These are phyloP conservation scores for Lottia scabra DNA, from an alignment of 2,888 invertebrate genomes.

Conservation along the genomic window DNA sequence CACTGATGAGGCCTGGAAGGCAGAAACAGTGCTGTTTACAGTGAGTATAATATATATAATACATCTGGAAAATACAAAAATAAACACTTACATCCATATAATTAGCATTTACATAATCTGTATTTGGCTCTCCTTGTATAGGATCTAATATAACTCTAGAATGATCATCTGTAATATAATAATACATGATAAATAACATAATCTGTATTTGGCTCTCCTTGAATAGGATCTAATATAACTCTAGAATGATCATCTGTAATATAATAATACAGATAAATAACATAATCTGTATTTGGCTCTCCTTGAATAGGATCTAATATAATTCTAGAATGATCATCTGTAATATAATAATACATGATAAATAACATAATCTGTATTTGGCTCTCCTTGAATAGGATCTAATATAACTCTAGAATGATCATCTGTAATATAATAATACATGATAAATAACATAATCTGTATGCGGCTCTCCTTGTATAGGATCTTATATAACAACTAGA, in stretches of 20 bases:
- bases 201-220: conserved; percentile 55
- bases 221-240: conserved; percentile 51
- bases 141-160: conserved; percentile 58
- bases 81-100: conserved; percentile 58
- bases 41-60: no score
- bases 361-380: conserved; percentile 57
- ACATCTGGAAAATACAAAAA: neutral
- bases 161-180: conserved; percentile 55
- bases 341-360: conserved; percentile 2
- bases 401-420: conserved; percentile 61
- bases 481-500: conserved; percentile 58
- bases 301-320: conserved; percentile 49
- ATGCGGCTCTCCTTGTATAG: conserved; percentile 48
- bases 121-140: conserved; percentile 50
- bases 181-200: conserved; percentile 45
- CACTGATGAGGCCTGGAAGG: no score
- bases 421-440: conserved; percentile 41
- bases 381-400: conserved; percentile 51
- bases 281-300: conserved; percentile 58
- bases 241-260: conserved; percentile 62
- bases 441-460: conserved; percentile 54
- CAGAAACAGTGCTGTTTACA: no score
- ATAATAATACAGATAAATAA: conserved; percentile 27
- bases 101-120: conserved; percentile 63
- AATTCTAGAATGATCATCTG: conserved; percentile 64